Percentiles rank a stretch among this genome's conserved stretches.
Evolutionary conservation across 2,113 vertebrate species (phyloP).

Genomic region (Tupaia chinensis): DNA sequence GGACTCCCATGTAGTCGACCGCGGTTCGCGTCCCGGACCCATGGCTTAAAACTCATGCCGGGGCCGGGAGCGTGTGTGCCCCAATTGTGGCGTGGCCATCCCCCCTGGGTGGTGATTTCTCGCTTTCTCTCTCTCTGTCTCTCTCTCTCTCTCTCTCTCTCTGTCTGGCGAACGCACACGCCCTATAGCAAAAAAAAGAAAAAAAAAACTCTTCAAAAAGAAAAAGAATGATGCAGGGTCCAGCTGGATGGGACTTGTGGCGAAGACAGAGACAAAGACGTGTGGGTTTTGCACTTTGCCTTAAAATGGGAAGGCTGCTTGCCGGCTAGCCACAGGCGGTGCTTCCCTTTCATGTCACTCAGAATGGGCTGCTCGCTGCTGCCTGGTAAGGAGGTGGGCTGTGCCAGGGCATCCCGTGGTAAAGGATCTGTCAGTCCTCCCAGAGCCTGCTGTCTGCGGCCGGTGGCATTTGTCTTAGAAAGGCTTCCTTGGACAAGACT

Average conservation of each 20-base stretch:
- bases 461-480: slow-evolving; percentile 84
- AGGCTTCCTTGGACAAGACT: slow-evolving; percentile 69
- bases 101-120: too few species aligned
- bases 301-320: slow-evolving; percentile 69
- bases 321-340: slow-evolving; percentile 55
- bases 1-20: too few species aligned
- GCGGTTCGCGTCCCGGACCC: too few species aligned
- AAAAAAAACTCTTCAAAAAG: too few species aligned
- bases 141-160: too few species aligned
- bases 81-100: too few species aligned
- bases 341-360: slow-evolving; percentile 39
- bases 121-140: too few species aligned
- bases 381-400: slow-evolving; percentile 37
- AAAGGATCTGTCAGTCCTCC: slow-evolving; percentile 76
- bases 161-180: too few species aligned
- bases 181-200: too few species aligned
- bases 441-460: slow-evolving; percentile 83
- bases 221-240: too few species aligned
- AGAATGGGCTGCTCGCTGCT: slow-evolving; percentile 1
- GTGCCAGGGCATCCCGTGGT: not conserved
- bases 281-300: slow-evolving; percentile 11
- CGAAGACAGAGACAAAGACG: slow-evolving; percentile 54
- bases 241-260: slow-evolving; percentile 44
- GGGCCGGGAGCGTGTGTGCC: too few species aligned
- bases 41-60: too few species aligned